Percentiles rank a stretch among this genome's conserved stretches.
These are phyloP conservation scores for Ceriagrion tenellum DNA, from an alignment of 2,888 invertebrate species.

Conservation along the genomic window DNA sequence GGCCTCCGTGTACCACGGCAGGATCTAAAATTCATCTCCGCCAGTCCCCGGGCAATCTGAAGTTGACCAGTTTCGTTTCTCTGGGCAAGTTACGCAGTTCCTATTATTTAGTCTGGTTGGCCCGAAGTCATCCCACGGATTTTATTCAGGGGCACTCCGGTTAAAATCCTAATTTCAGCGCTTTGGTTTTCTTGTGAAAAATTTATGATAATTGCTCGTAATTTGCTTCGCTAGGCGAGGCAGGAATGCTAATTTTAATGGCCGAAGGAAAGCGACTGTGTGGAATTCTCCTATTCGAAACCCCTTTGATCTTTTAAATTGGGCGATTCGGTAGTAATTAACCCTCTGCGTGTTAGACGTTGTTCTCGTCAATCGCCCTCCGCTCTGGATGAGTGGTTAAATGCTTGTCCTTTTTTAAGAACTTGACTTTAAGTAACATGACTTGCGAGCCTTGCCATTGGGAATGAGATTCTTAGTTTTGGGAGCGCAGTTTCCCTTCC, in stretches of 20 bases:
- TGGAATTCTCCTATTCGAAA: background rate
- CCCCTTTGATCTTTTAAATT: background rate
- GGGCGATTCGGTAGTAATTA: background rate
- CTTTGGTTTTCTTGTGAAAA: background rate
- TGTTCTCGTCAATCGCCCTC: background rate
- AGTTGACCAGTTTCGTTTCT: no score
- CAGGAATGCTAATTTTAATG: background rate
- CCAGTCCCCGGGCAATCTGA: no score
- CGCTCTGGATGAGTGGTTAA: background rate
- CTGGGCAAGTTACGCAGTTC: no score
- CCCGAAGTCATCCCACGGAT: background rate
- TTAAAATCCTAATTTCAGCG: background rate
- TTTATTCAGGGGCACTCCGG: background rate
- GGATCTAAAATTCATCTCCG: no score
- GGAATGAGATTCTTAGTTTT: background rate
- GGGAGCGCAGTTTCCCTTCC: background rate
- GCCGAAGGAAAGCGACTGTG: background rate
- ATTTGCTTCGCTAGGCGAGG: background rate
- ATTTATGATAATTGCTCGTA: no score
- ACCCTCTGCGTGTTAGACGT: background rate
- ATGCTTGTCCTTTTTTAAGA: background rate
- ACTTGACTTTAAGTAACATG: no score
- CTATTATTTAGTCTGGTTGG: no score
- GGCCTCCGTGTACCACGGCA: no score
- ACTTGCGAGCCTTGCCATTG: background rate